Conservation (phyloP, 2,888 invertebrate genomes). For the Papilio demoleus region DNA sequence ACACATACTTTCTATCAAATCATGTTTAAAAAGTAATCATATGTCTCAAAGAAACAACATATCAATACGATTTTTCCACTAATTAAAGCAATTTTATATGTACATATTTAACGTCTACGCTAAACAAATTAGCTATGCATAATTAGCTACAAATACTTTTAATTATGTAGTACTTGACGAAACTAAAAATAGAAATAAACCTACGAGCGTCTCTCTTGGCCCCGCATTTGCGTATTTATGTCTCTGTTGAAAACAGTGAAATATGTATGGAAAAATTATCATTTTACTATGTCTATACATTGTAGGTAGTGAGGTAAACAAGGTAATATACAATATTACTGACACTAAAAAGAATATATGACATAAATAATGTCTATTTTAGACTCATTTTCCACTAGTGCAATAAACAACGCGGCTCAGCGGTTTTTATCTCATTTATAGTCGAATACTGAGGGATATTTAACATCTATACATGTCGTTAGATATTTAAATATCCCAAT, state of each 20-base stretch:
- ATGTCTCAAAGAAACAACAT: too few species aligned
- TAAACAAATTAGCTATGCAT: constrained; percentile 47
- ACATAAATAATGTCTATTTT: too few species aligned
- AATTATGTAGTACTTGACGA: constrained; percentile 15
- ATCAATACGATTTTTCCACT: neutral
- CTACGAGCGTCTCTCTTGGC: constrained; percentile 57
- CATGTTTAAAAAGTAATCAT: too few species aligned
- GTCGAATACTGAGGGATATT: too few species aligned
- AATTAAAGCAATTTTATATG: constrained; percentile 33
- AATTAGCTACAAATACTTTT: constrained; percentile 17
- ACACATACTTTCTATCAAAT: too few species aligned
- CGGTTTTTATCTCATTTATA: too few species aligned
- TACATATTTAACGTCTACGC: constrained; percentile 1
- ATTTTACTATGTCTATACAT: neutral
- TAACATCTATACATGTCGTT: too few species aligned
- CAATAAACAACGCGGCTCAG: too few species aligned
- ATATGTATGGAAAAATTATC: neutral
- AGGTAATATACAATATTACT: neutral
- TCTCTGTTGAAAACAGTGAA: constrained; percentile 60
- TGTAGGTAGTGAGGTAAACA: neutral
- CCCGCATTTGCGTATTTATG: constrained; percentile 54
- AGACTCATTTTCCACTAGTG: too few species aligned
- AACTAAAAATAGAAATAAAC: constrained; percentile 42
- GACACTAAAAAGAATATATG: too few species aligned
- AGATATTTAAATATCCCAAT: too few species aligned